Evolutionary conservation across 1,140 invertebrate genomes (phyloP), one percentile per base, ranked within the genome.

Genomic region (Hermetia illucens): DNA sequence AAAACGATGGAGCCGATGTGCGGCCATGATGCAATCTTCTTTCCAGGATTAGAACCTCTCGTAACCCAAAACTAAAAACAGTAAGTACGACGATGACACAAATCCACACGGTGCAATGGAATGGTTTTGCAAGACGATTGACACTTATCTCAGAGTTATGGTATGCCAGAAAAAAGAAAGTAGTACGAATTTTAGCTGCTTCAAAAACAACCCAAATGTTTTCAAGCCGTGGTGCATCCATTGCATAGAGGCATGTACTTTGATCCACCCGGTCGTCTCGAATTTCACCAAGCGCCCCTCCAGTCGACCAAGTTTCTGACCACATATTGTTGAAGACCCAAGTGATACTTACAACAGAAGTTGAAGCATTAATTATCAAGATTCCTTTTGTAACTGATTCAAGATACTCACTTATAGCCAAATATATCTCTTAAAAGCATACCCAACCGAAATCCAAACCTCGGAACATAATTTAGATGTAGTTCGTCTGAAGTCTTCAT

Each of bases 81-180:
- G 49, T 50, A 16, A 47, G 38, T 0, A 56, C 24, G 0, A 58
- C 2, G 17, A 58, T 30, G 1, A 58, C 5, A 0, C 24, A 20
- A 1, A 45, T n/a, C 55, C 55, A 58, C n/a, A 58, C 55, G 0
- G 42, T 40, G 4, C 39, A 42, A 20, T 45, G 54, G 29, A 58
- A 58, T 0, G 55, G 55, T 19, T 53, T 44, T 25, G 58, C 34
- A 24, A 58, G 58, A 13, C 51, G 50, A 1, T 42, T 36, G 16
- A 46, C 40, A 25, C 45, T 44, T 0, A 55, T 34, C 2, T 45
- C 43, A 0, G 45, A 35, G 3, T 52, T 50, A 10, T 40, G 42
- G 0, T 49, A 51, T 27, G 55, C 58, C 2, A 45, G 50, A 20
- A 58, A 58, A 36, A 58, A 50, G 41, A 56, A 58, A n/a, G 53